Percentiles rank a stretch among this genome's conserved stretches.
Conservation (phyloP, 1,140 invertebrate genomes). For the Hesperophylax magnus region DNA sequence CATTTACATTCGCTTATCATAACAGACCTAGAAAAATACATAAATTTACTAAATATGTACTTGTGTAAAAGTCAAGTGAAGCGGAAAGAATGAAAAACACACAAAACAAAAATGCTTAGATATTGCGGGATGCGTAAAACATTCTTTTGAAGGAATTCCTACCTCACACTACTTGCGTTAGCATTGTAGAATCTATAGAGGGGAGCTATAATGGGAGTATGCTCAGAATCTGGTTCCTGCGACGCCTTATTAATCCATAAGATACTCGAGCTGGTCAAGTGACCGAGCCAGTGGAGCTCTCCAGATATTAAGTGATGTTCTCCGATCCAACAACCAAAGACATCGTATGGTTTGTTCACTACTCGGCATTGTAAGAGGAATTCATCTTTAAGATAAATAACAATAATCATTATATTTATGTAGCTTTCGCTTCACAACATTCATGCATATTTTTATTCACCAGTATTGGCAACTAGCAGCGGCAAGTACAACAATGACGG, state of each 20-base stretch:
- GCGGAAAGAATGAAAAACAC: not conserved
- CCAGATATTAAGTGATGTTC: constrained; percentile 87
- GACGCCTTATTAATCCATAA: constrained; percentile 90
- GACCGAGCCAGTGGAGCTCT: constrained; percentile 84
- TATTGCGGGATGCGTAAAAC: too few relatives aligned
- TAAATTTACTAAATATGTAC: too few relatives aligned
- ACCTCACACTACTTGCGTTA: constrained; percentile 85
- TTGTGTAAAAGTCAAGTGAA: too few relatives aligned
- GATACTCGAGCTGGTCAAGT: constrained; percentile 84
- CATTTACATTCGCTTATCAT: constrained; percentile 56
- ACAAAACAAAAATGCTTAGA: constrained; percentile 1
- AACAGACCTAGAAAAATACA: constrained; percentile 41
- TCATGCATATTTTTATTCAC: too few relatives aligned
- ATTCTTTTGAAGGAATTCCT: not conserved
- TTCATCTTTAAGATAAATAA: constrained; percentile 51
- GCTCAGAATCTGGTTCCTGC: constrained; percentile 85
- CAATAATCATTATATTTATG: not conserved
- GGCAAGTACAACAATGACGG: too few relatives aligned
- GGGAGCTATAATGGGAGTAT: constrained; percentile 85
- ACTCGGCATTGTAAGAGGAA: constrained; percentile 81
- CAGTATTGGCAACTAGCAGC: too few relatives aligned
- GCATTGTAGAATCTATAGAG: constrained; percentile 87
- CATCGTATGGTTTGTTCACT: constrained; percentile 90
- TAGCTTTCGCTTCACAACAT: too few relatives aligned
- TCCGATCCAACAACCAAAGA: constrained; percentile 92